Base-by-base conservation (phyloP, 2,888 invertebrate species). In the Pseudoips prasinana region DNA sequence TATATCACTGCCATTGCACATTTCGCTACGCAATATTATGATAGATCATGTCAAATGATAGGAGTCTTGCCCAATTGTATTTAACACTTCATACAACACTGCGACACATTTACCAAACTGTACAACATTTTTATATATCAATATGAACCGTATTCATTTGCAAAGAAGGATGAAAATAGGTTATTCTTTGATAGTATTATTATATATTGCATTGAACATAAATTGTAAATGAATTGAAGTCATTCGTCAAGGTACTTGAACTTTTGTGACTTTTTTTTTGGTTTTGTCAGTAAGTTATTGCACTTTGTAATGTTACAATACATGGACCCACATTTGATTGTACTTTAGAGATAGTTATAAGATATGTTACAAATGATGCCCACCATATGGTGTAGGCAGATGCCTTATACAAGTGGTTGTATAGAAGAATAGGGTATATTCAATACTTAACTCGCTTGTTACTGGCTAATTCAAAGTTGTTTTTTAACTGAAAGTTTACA, bases 1-100 rank as follows among this genome's bases (percentile, higher is more conserved):
- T n/a, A n/a, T n/a, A n/a, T n/a, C n/a, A n/a, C n/a, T n/a, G n/a
- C n/a, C n/a, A n/a, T n/a, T 20, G 64, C 64, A 62, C 64, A 73
- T 73, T 73, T 63, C 39, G 57, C 54, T 64, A 58, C 51, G 66
- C 67, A 80, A 77, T 82, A 76, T 81, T 78, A 67, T 74, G 73
- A 76, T 66, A 78, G 80, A 81, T 81, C 71, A 65, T 74, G 77
- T 77, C 82, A 76, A 76, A 75, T 73, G 79, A 81, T 78, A 67
- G 64, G 70, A 78, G 76, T 78, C 74, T 68, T 14, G 5, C 61
- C 60, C 64, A 60, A 71, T 77, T 71, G 66, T 14, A 70, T 52
- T 57, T 47, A 37, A 49, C 51, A 57, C 58, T 53, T 61, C 64
- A 64, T 60, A 52, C 60, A 54, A 58, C 39, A 3, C 2, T 14